A percentile compares a stretch with the other conserved stretches of the same genome.
Evolutionary conservation across 1,140 invertebrate genomes (phyloP).

Genomic region (Drosophila suzukii): DNA sequence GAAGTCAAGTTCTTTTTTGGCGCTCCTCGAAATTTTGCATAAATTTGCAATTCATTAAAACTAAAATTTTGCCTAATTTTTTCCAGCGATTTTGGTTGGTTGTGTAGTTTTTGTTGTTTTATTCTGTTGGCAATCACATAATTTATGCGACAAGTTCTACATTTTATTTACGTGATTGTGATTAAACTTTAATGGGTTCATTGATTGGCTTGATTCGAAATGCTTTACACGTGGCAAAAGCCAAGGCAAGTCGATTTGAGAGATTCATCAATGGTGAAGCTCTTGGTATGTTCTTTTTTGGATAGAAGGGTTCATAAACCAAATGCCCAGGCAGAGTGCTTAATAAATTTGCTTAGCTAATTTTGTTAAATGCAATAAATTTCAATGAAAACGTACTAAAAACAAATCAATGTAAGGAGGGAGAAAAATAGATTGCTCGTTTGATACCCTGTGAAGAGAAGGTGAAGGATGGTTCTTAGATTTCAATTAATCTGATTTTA

Average conservation of each 20-base stretch:
- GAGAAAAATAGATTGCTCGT: conserved; percentile 10
- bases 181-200: conserved; percentile 82
- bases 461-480: background rate
- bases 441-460: conserved; percentile 7
- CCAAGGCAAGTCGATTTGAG: conserved; percentile 11
- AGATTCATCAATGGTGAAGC: conserved; percentile 67
- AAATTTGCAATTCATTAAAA: conserved; percentile 80
- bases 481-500: background rate
- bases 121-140: conserved; percentile 60
- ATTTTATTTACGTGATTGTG: conserved; percentile 80
- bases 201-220: conserved; percentile 65
- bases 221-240: conserved; percentile 65
- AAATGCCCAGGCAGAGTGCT: conserved; percentile 64
- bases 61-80: conserved; percentile 73
- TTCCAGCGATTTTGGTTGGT: conserved; percentile 34
- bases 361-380: conserved; percentile 82
- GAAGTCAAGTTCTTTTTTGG: conserved; percentile 83
- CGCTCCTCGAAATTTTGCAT: conserved; percentile 69
- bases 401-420: conserved; percentile 55
- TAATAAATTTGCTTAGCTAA: conserved; percentile 82
- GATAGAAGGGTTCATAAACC: conserved; percentile 47
- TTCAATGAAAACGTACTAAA: conserved; percentile 78
- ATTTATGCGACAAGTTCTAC: conserved; percentile 81
- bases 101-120: conserved; percentile 1
- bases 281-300: background rate